Evolutionary conservation across 2,888 invertebrate genomes (phyloP), one percentile per base, ranked within the genome.

Genomic region (Trichogramma evanescens): DNA sequence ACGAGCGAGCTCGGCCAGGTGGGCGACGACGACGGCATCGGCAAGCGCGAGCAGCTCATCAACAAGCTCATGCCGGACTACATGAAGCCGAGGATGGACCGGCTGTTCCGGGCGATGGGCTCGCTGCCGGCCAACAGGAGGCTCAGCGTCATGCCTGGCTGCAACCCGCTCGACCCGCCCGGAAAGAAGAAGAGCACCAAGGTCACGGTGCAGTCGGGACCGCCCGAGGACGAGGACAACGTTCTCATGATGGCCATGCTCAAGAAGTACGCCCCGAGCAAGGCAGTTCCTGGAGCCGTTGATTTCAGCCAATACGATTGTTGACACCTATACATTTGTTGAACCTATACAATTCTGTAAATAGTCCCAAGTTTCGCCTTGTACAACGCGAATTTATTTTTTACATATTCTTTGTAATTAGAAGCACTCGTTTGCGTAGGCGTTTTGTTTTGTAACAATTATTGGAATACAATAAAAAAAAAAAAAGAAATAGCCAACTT

Each of bases 101-200:
- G 75, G 66, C 70, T 82, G 4, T 78, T 82, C 67, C 74, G 76
- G 40, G 72, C 76, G 59, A 82, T 82, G 80, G 70, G 78, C 1
- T 75, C 75, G 2, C 76, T 82, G 64, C 80, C 81, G 0, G 71
- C 79, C 0, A 69, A 71, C 3, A 69, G 82, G 50, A 70, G 81
- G 58, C 72, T 82, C 69, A 79, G 80, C 2, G 77, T 82, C 7
- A 80, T 82, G 77, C 82, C 82, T 0, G 82, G 82, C 0, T 75
- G 71, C 60, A 74, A 74, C 50, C 69, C 75, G 1, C 65, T 71
- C 26, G 69, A 75, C 63, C 26, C 61, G 66, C 8, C 62, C 67
- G 42, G 68, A 5, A 45, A 45, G n/a, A 9, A 9, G 9, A 59
- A 70, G 0, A 70, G 65, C 53, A 68, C 59, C 53, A 68, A 68